Conservation (phyloP, 2,888 invertebrate genomes). For the Helicoverpa assulta region DNA sequence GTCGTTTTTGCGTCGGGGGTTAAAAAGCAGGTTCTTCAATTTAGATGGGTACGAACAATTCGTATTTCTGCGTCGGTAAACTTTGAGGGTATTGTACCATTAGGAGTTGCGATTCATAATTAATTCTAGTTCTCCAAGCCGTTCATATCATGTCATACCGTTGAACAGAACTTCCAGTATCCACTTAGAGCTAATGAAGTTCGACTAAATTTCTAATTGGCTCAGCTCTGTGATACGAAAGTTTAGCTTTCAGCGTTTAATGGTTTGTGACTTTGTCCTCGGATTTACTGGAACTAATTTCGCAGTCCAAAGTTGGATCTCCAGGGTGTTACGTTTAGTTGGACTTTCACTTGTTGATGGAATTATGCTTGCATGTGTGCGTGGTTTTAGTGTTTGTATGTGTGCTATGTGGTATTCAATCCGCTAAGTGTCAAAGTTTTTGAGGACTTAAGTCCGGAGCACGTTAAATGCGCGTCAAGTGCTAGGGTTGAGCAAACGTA, state of each 20-base stretch:
- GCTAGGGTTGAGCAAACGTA: neutral
- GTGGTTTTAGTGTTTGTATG: slow-evolving; percentile 1
- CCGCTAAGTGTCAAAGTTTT: slow-evolving; percentile 40
- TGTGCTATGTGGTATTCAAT: slow-evolving; percentile 24
- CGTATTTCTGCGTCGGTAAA: neutral
- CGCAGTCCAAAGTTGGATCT: slow-evolving; percentile 65
- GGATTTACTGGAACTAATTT: slow-evolving; percentile 74
- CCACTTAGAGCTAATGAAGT: slow-evolving; percentile 69
- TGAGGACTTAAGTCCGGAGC: slow-evolving; percentile 9
- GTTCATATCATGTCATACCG: slow-evolving; percentile 56
- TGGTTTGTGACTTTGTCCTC: slow-evolving; percentile 75
- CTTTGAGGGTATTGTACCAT: slow-evolving; percentile 10
- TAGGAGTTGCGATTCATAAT: slow-evolving; percentile 34
- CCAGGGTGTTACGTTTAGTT: slow-evolving; percentile 62
- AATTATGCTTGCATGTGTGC: slow-evolving; percentile 39
- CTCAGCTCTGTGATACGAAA: slow-evolving; percentile 70
- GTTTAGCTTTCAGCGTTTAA: slow-evolving; percentile 74
- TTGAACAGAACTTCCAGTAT: slow-evolving; percentile 55
- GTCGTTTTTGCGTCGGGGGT: too few species aligned
- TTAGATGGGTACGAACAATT: neutral
- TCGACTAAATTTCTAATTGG: slow-evolving; percentile 74
- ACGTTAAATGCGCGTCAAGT: neutral
- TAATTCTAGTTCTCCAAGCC: slow-evolving; percentile 40
- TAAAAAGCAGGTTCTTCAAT: neutral
- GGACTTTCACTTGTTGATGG: slow-evolving; percentile 64